Evolutionary conservation across 35 echinoderm and acorn worm species (phyloP).

Genomic region (Patiria miniata): DNA sequence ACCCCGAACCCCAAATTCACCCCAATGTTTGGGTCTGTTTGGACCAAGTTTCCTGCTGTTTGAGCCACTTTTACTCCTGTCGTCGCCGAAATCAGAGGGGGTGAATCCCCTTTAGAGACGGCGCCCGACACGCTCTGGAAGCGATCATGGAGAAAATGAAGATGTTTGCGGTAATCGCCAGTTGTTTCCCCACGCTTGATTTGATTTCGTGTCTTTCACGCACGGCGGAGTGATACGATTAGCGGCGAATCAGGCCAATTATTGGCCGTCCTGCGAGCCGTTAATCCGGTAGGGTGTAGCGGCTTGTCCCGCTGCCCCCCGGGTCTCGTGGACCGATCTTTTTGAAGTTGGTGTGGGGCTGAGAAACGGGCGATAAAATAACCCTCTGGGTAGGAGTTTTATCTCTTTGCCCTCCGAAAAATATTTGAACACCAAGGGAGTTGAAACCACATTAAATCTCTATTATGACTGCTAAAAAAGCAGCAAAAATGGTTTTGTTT

Average conservation of each 20-base stretch:
- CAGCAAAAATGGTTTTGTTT: no score
- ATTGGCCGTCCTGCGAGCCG: conserved; percentile 4
- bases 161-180: conserved; percentile 15
- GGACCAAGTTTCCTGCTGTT: neutral
- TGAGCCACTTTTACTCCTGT: conserved; percentile 6
- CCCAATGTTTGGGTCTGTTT: conserved; percentile 15
- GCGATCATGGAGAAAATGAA: neutral
- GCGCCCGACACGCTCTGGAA: neutral
- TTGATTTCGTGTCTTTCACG: conserved; percentile 28
- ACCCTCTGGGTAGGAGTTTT: conserved; percentile 2
- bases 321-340: neutral
- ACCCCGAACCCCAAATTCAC: conserved; percentile 11
- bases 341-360: neutral
- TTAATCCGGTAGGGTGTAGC: conserved; percentile 16
- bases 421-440: no score
- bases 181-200: conserved; percentile 11
- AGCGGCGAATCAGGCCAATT: conserved; percentile 32
- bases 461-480: no score
- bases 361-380: conserved; percentile 1
- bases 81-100: neutral
- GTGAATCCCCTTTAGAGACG: neutral
- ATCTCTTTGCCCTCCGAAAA: neutral
- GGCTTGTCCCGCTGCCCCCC: neutral
- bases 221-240: conserved; percentile 10
- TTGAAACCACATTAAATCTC: no score